Evolutionary conservation across 2,888 invertebrate species (phyloP).

Genomic region (Limnephilus auricula): DNA sequence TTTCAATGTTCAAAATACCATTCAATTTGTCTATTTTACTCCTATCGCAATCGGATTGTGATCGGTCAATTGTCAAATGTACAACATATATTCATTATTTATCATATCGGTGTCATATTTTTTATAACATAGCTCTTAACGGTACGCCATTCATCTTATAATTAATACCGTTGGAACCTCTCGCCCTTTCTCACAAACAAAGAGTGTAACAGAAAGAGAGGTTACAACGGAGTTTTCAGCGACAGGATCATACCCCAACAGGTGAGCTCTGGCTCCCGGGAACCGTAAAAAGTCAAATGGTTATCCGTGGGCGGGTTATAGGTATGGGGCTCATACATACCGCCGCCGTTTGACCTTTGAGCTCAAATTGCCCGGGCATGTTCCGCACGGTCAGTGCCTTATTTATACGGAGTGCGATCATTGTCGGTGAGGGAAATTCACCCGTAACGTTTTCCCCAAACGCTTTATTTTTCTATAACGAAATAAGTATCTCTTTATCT

Average conservation of each 20-base stretch:
- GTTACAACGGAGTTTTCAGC: not conserved
- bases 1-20: too few relatives aligned
- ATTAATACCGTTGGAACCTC: not conserved
- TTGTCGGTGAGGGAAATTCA: not conserved
- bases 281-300: not conserved
- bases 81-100: too few relatives aligned
- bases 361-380: constrained; percentile 2
- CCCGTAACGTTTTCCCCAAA: not conserved
- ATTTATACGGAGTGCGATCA: not conserved
- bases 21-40: too few relatives aligned
- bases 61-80: too few relatives aligned
- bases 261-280: not conserved
- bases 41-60: too few relatives aligned
- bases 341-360: not conserved
- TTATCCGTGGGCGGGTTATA: not conserved
- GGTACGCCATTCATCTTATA: too few relatives aligned
- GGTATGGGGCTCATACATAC: not conserved
- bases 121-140: too few relatives aligned
- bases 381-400: not conserved
- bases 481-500: not conserved
- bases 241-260: not conserved
- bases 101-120: too few relatives aligned
- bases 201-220: not conserved
- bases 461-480: not conserved
- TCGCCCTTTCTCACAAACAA: not conserved